Conservation (phyloP, 2,888 invertebrate species). For the Chalcis sispes region DNA sequence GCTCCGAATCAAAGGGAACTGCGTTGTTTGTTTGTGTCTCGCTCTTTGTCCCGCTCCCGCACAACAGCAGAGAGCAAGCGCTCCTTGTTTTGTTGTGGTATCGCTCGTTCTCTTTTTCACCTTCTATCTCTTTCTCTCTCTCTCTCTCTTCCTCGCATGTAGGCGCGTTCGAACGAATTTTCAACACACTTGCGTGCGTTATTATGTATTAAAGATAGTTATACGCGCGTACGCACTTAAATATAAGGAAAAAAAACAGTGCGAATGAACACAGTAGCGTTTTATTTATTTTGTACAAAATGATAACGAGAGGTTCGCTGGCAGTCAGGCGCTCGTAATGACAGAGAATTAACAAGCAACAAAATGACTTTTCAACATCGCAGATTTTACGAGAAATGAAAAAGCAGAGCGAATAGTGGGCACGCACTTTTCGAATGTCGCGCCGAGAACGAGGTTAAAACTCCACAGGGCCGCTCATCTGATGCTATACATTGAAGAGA, state of each 20-base stretch:
- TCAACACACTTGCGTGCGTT: no score
- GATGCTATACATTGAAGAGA: no score
- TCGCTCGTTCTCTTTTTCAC: conserved; percentile 58
- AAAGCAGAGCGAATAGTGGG: neutral
- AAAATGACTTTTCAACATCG: no score
- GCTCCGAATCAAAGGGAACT: conserved; percentile 53
- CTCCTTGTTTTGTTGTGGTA: conserved; percentile 43
- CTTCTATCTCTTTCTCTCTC: conserved; percentile 60
- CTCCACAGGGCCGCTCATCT: conserved; percentile 29
- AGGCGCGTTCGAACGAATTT: neutral
- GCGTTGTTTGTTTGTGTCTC: conserved; percentile 64
- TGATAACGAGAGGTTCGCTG: no score
- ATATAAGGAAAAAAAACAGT: neutral
- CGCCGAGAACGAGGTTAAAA: conserved; percentile 39
- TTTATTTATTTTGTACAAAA: no score
- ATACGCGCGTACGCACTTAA: neutral
- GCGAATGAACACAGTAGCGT: no score
- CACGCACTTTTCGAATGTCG: conserved; percentile 49
- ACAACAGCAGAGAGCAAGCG: conserved; percentile 2
- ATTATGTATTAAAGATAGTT: neutral
- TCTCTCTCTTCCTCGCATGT: neutral
- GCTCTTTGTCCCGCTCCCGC: conserved; percentile 47
- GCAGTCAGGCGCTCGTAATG: no score
- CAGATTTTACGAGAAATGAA: no score
- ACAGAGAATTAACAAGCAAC: no score